Evolutionary conservation across 1,140 invertebrate genomes (phyloP).

Genomic region (Galleria mellonella): DNA sequence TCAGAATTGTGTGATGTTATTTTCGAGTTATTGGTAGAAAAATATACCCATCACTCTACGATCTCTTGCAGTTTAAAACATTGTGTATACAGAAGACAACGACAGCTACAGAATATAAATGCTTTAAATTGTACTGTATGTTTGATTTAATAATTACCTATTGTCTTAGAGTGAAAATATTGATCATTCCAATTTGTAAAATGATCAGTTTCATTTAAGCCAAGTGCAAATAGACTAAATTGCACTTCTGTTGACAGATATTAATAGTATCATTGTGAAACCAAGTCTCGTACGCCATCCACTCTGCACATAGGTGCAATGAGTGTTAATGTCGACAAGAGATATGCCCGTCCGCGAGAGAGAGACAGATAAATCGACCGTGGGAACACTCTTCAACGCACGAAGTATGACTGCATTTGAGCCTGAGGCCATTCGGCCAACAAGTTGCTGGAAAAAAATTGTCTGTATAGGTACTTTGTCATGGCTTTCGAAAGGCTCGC

Average conservation of each 20-base stretch:
- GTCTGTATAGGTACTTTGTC: constrained; percentile 19
- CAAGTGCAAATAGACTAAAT: neutral
- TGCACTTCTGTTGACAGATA: too few relatives aligned
- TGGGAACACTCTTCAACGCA: constrained; percentile 31
- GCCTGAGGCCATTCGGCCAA: constrained; percentile 23
- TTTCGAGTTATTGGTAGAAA: too few relatives aligned
- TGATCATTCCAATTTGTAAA: neutral
- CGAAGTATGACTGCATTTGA: constrained; percentile 22
- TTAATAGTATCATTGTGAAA: too few relatives aligned
- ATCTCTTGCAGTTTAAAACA: too few relatives aligned
- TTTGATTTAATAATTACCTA: too few relatives aligned
- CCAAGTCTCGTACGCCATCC: too few relatives aligned
- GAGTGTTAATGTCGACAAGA: constrained; percentile 12
- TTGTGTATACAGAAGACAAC: too few relatives aligned
- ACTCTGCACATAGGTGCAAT: neutral
- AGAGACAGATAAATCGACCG: constrained; percentile 27
- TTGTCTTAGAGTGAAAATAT: too few relatives aligned
- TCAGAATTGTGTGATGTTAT: too few relatives aligned
- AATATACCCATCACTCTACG: too few relatives aligned
- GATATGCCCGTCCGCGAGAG: constrained; percentile 14
- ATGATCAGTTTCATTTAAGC: neutral
- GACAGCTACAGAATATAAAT: too few relatives aligned
- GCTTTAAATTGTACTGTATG: too few relatives aligned
- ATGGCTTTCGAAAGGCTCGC: constrained; percentile 21
- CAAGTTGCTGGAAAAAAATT: constrained; percentile 32